Evolutionary conservation across 2,888 invertebrate species (phyloP).

Genomic region (Trachelus troglodyta): DNA sequence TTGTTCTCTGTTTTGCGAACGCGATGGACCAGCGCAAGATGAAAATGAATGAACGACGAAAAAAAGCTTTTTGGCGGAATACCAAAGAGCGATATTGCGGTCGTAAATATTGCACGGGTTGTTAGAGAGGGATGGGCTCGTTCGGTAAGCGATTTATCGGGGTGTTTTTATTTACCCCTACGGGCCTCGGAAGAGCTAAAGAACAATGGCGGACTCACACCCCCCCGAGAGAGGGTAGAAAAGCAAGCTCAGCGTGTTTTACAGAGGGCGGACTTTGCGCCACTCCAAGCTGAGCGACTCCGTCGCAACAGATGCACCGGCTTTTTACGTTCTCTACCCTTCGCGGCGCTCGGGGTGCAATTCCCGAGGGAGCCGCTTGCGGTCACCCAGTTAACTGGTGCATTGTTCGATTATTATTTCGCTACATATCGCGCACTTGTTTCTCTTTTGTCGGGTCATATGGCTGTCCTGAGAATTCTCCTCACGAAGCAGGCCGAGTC

Average conservation of each 20-base stretch:
- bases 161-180: slow-evolving; percentile 29
- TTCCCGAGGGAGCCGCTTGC: slow-evolving; percentile 49
- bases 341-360: slow-evolving; percentile 29
- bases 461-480: not conserved
- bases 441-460: slow-evolving; percentile 48
- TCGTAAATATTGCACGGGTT: slow-evolving; percentile 47
- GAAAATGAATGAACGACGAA: slow-evolving; percentile 8
- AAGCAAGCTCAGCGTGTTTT: slow-evolving; percentile 43
- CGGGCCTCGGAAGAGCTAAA: slow-evolving; percentile 17
- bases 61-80: slow-evolving; percentile 15
- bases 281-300: slow-evolving; percentile 9
- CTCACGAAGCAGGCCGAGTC: not conserved
- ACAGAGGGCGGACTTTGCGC: slow-evolving; percentile 30
- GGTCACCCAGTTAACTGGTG: slow-evolving; percentile 62
- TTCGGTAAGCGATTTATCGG: slow-evolving; percentile 50
- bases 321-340: slow-evolving; percentile 24
- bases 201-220: slow-evolving; percentile 37
- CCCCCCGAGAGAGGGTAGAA: slow-evolving; percentile 27
- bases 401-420: slow-evolving; percentile 67
- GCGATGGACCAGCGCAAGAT: slow-evolving; percentile 7
- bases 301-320: slow-evolving; percentile 53
- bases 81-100: slow-evolving; percentile 23
- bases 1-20: not conserved
- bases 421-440: slow-evolving; percentile 67
- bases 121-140: slow-evolving; percentile 29